Base-by-base conservation (phyloP, 2,888 invertebrate genomes). In the Spisula subtruncata region DNA sequence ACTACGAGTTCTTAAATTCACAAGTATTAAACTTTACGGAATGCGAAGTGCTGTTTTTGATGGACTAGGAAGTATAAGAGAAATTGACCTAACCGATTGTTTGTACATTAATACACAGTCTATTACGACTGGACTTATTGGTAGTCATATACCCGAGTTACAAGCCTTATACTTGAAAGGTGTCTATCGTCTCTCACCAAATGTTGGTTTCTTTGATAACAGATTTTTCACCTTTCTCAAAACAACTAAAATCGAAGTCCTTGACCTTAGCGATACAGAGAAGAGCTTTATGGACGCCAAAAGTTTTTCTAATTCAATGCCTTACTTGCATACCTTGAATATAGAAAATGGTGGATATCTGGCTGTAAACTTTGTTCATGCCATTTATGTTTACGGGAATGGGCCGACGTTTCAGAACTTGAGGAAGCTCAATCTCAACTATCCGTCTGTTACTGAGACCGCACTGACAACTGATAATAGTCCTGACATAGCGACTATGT, bases 361-460 rank as follows among this genome's bases (percentile, higher is more conserved):
- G 6, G 83, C 83, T 32, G 25, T 29, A 18, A 18, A 60, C 18
- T 60, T 83, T 20, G 6, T 41, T 0, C 0, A 20, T 2, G 35
- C 83, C 0, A 14, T 51, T 0, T 0, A 10, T 20, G 5, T 41
- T n/a, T 83, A 32, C n/a, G 54, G 29, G 12, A 48, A 51, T 29
- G 51, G 54, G 5, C 14, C 82, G 5, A 48, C 82, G 1, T 54
- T 83, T 35, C 14, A 20, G 35, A 25, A 83, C 18, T 8, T 83
- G 35, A 83, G 25, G 32, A n/a, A 60, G 0, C 12, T 83, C 14
- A 83, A 83, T n/a, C 8, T 60, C 14, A 83, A 83, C 56, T 60
- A 83, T n/a, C 56, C 56, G 16, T 10, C 18, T 0, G 12, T 56
- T 29, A 14, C 71, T 20, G 54, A 18, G 16, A 20, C 20, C 0